Evolutionary conservation across 2,888 invertebrate genomes (phyloP), one percentile per base, ranked within the genome.

Genomic region (Heliconius ismenius): DNA sequence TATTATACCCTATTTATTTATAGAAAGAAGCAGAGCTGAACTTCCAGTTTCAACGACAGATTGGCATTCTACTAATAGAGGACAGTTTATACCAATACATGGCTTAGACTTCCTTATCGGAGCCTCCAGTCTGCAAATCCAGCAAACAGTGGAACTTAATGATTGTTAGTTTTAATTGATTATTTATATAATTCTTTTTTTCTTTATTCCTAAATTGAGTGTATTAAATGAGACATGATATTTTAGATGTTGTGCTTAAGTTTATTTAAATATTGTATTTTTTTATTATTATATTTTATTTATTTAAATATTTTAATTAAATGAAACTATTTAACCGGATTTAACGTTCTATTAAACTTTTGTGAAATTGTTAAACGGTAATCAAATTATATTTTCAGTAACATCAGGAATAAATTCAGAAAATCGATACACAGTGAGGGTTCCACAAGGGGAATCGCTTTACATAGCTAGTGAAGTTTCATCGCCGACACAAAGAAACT

Each of bases 141-240:
- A 97, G 85, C 97, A 97, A 90, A 97, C 97, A 64, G 96, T 97
- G 65, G 97, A 98, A 86, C 89, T 97, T 15, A 95, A 95, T 85
- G 96, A 97, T 88, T 89, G 97, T 97, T 90, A 90, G 95, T 93
- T 32, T 82, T 65, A 10, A n/a, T 54, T 58, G 60, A 63, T 58
- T 43, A 26, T 64, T 76, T 15, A 13, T 26, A 62, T 62, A 15
- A 62, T 62, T 26, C 2, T 15, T 26, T 26, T 24, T 21, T 0
- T 9, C 21, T 60, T 62, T 62, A 24, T 13, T 62, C 6, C 26
- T 11, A 26, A 62, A 62, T 62, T 58, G 4, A 60, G 10, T 24
- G 4, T n/a, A 4, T 60, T 24, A 10, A 60, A n/a, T 60, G 1
- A 60, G 24, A 24, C n/a, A 24, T 43, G 1, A 43, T 43, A 43